phyloP scores from a whole-genome alignment of 2,113 vertebrate genomes.

The Ammodytes dubius region DNA sequence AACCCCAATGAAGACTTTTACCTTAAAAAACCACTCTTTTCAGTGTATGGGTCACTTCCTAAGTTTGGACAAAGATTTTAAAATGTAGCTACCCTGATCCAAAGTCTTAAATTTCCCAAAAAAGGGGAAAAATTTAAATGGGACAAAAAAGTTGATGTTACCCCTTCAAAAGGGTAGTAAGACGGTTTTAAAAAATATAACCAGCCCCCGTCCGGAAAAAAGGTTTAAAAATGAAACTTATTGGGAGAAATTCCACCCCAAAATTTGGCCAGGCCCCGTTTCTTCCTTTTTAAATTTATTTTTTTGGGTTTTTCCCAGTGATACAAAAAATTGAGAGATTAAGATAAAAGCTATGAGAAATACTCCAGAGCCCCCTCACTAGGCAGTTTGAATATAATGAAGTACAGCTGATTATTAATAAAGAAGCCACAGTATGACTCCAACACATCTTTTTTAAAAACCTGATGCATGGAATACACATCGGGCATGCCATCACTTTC shows the following conservation, averaged over 20 bases:
- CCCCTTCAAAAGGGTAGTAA: not conserved
- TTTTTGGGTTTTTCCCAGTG: slow-evolving; percentile 48
- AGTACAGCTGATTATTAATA: slow-evolving; percentile 49
- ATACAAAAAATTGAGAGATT: slow-evolving; percentile 41
- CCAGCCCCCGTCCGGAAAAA: not conserved
- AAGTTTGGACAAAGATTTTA: slow-evolving; percentile 13
- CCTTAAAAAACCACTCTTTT: no score
- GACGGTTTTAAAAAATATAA: not conserved
- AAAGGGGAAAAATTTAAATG: not conserved
- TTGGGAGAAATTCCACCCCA: not conserved
- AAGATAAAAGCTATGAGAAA: slow-evolving; percentile 45
- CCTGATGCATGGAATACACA: slow-evolving; percentile 49
- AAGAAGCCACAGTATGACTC: slow-evolving; percentile 38
- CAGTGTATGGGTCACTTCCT: no score
- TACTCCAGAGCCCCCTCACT: slow-evolving; percentile 42
- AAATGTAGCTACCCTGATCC: not conserved
- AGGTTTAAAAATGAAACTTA: not conserved
- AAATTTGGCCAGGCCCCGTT: not conserved
- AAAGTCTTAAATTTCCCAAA: not conserved
- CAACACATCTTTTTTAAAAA: not conserved
- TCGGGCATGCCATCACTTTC: slow-evolving; percentile 48
- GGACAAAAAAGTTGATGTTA: not conserved
- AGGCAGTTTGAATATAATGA: slow-evolving; percentile 41
- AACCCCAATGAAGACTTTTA: no score
- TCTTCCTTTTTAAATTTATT: slow-evolving; percentile 31